phyloP scores from a whole-genome alignment of 2,113 vertebrate species.

The Glaucomys volans region DNA sequence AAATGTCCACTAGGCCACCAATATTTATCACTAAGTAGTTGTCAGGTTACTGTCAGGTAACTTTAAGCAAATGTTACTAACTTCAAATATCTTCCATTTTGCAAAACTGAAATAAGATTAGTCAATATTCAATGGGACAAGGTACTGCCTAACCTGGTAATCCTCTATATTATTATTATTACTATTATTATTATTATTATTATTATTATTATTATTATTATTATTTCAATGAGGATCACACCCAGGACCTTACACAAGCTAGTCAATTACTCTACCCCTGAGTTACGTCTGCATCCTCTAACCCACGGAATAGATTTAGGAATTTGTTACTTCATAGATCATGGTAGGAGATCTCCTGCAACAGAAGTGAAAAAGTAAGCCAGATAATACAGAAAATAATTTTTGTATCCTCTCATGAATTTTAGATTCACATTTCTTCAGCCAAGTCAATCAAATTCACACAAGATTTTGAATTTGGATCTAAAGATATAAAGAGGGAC shows the following conservation, averaged over 20 bases:
- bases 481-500: neutral
- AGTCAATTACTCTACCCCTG: neutral
- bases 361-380: neutral
- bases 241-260: neutral
- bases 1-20: neutral
- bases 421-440: neutral
- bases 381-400: neutral
- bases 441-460: rapidly evolving
- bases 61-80: neutral
- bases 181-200: too few relatives aligned
- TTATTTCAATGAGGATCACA: neutral
- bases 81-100: constrained; percentile 38
- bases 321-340: neutral
- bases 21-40: neutral
- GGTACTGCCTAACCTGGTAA: neutral
- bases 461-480: neutral
- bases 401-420: neutral
- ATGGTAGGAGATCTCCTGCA: neutral
- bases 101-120: neutral
- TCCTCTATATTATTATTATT: too few relatives aligned
- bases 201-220: neutral
- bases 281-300: neutral
- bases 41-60: neutral
- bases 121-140: neutral
- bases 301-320: neutral